Percentiles rank a stretch among this genome's conserved stretches.
Evolutionary conservation across 1,140 invertebrate species (phyloP).

Genomic region (Trichomalopsis sarcophagae): DNA sequence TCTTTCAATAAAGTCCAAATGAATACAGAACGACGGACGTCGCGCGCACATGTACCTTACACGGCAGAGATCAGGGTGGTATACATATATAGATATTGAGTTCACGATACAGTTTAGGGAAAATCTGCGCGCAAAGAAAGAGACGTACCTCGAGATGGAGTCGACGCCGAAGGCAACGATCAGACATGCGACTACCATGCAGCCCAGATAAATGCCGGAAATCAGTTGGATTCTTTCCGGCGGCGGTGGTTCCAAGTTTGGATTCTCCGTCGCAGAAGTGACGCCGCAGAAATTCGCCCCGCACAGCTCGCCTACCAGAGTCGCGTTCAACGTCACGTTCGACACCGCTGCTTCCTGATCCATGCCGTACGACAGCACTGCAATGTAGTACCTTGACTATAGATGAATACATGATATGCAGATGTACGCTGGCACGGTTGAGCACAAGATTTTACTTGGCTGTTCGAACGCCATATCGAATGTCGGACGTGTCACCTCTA

Average conservation of each 20-base stretch:
- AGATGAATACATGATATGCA: background rate
- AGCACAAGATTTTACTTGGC: background rate
- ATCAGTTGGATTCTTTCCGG: slow-evolving; percentile 84
- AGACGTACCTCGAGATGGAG: slow-evolving; percentile 81
- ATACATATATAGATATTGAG: too few species aligned
- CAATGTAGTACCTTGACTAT: slow-evolving; percentile 34
- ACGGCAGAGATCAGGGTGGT: too few species aligned
- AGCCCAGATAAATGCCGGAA: slow-evolving; percentile 88
- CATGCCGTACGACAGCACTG: slow-evolving; percentile 70
- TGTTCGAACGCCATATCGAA: background rate
- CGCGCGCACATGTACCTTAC: background rate
- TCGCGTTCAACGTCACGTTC: slow-evolving; percentile 64
- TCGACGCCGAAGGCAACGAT: slow-evolving; percentile 90
- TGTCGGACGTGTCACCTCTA: background rate
- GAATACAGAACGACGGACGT: background rate
- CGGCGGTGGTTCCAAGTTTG: slow-evolving; percentile 82
- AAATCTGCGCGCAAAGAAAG: background rate
- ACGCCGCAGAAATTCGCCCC: slow-evolving; percentile 85
- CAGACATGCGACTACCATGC: slow-evolving; percentile 84
- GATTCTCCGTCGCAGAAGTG: slow-evolving; percentile 75
- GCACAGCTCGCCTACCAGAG: slow-evolving; percentile 76
- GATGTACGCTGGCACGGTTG: background rate
- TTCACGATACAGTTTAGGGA: too few species aligned
- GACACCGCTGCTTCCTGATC: slow-evolving; percentile 55
- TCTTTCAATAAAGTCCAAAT: background rate